These are phyloP conservation scores for Pseudopleuronectes americanus DNA, from an alignment of 2,797 vertebrate genomes.

Conservation along the genomic window DNA sequence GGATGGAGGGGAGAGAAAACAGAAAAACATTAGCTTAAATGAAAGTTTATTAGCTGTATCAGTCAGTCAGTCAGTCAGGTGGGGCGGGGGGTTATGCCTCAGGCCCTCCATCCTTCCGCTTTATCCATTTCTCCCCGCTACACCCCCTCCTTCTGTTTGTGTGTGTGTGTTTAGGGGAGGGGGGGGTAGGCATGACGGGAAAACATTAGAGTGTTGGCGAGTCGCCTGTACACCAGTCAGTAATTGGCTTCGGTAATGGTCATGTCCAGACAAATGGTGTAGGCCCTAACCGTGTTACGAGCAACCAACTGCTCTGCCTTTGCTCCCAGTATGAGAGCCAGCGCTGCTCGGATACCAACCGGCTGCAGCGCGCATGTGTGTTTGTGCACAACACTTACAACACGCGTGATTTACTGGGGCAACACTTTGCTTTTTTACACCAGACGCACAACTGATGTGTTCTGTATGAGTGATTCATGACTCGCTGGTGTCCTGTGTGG, in stretches of 20 bases:
- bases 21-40: conserved; percentile 79
- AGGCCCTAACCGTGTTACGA: conserved; percentile 73
- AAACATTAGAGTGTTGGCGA: conserved; percentile 80
- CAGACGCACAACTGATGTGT: conserved; percentile 8
- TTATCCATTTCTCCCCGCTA: conserved; percentile 25
- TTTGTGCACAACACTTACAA: conserved; percentile 25
- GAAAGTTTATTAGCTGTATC: conserved; percentile 84
- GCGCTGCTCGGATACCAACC: conserved; percentile 35
- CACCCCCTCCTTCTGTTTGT: conserved; percentile 17
- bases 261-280: conserved; percentile 81
- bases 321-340: conserved; percentile 47
- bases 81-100: conserved; percentile 54
- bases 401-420: conserved; percentile 45
- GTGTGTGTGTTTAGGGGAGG: conserved; percentile 53
- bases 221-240: conserved; percentile 75
- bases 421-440: not conserved
- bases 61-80: conserved; percentile 63
- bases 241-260: conserved; percentile 82
- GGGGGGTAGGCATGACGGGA: conserved; percentile 75
- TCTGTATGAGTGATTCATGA: conserved; percentile 54
- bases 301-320: conserved; percentile 67
- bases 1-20: conserved; percentile 19
- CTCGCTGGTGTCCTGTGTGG: conserved; percentile 37
- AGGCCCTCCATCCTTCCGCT: conserved; percentile 63
- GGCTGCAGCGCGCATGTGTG: conserved; percentile 19